phyloP scores from a whole-genome alignment of 2,113 vertebrate genomes.

The Variabilichromis moorii region DNA sequence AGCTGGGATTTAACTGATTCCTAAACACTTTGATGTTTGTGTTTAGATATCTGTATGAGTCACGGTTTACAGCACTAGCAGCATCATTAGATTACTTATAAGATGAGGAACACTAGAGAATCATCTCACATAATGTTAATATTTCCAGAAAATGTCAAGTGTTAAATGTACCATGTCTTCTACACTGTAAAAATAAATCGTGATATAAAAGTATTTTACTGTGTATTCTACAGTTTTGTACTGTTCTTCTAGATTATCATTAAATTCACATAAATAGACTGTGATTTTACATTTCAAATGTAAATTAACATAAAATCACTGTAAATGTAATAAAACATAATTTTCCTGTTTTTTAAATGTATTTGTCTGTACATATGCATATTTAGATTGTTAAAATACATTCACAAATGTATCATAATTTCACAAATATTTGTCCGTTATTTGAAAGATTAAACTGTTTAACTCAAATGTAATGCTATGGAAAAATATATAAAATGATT shows the following conservation, averaged over 20 bases:
- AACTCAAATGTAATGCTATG: neutral
- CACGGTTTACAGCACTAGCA: neutral
- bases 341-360: neutral
- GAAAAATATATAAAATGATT: neutral
- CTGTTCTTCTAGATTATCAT: neutral
- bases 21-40: slow-evolving; percentile 24
- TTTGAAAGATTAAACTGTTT: neutral
- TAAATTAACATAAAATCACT: neutral
- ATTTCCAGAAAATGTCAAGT: slow-evolving; percentile 13
- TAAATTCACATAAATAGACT: neutral
- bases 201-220: neutral
- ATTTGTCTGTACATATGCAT: neutral
- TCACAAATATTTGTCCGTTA: neutral
- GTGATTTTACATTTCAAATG: neutral
- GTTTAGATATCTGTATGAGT: slow-evolving; percentile 18
- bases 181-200: neutral
- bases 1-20: slow-evolving; percentile 16
- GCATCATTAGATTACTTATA: slow-evolving; percentile 34
- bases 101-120: neutral
- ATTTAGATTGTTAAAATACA: neutral
- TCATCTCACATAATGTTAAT: slow-evolving; percentile 28
- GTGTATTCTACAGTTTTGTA: neutral
- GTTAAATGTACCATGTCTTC: neutral
- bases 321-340: neutral
- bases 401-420: neutral